Percentiles rank a stretch among this genome's conserved stretches.
phyloP scores from a whole-genome alignment of 2,113 vertebrate genomes.

The Amphiprion percula region DNA sequence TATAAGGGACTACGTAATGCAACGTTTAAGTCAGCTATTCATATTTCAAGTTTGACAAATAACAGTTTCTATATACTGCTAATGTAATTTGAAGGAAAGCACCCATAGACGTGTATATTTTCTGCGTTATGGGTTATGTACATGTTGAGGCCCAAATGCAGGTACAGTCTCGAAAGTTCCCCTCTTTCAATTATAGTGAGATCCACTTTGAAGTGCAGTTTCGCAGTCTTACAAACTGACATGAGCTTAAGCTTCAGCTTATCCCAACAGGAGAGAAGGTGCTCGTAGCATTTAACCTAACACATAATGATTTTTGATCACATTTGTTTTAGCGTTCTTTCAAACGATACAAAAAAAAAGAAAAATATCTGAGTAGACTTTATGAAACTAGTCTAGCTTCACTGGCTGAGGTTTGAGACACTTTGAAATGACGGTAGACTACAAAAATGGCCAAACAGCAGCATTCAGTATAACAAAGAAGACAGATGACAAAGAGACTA shows the following conservation, averaged over 20 bases:
- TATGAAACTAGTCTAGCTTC: constrained; percentile 56
- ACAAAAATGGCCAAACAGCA: constrained; percentile 58
- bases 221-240: constrained; percentile 61
- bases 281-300: constrained; percentile 49
- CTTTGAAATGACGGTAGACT: constrained; percentile 66
- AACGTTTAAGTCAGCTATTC: constrained; percentile 51
- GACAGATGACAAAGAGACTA: constrained; percentile 51
- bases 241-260: constrained; percentile 73
- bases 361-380: constrained; percentile 50
- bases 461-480: constrained; percentile 66
- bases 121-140: constrained; percentile 50
- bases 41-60: constrained; percentile 63
- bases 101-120: constrained; percentile 42
- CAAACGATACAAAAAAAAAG: constrained; percentile 46
- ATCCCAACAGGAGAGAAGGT: constrained; percentile 65
- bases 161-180: constrained; percentile 20
- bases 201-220: constrained; percentile 72
- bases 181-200: constrained; percentile 54
- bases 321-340: constrained; percentile 71
- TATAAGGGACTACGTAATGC: constrained; percentile 62
- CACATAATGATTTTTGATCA: constrained; percentile 48
- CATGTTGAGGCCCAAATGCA: constrained; percentile 38
- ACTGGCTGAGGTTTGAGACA: constrained; percentile 67
- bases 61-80: constrained; percentile 62
- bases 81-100: constrained; percentile 50